phyloP scores from a whole-genome alignment of 2,888 invertebrate genomes.

The Ectemnius lituratus region DNA sequence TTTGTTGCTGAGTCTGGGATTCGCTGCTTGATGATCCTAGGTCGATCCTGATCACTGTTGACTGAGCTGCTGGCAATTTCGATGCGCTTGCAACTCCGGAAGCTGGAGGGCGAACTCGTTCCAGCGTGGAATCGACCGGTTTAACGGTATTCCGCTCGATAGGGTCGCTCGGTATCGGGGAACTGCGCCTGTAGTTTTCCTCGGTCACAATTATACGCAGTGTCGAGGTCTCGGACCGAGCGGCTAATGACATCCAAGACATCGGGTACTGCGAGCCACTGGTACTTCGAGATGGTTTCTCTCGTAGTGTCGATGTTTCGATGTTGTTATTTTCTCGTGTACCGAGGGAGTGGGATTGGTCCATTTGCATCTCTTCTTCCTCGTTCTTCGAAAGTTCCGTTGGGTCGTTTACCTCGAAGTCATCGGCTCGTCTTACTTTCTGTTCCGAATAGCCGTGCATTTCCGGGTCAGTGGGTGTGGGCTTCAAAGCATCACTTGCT shows the following conservation, averaged over 20 bases:
- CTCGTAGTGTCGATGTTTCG: conserved; percentile 40
- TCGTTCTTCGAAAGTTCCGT: neutral
- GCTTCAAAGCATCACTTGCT: neutral
- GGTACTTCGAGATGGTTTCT: conserved; percentile 34
- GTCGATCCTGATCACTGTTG: conserved; percentile 5
- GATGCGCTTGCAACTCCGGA: conserved; percentile 31
- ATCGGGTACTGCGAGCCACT: conserved; percentile 31
- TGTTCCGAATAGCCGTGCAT: conserved; percentile 36
- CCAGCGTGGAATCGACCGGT: conserved; percentile 46
- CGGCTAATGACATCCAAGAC: conserved; percentile 23
- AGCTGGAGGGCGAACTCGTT: conserved; percentile 38
- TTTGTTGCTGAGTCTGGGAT: conserved; percentile 32
- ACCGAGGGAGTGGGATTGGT: neutral
- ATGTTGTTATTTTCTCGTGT: conserved; percentile 48
- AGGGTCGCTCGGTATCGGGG: conserved; percentile 20
- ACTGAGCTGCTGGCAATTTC: neutral
- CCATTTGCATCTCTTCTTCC: conserved; percentile 5
- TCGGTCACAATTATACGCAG: conserved; percentile 65
- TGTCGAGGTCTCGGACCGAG: conserved; percentile 47
- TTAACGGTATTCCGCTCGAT: conserved; percentile 58
- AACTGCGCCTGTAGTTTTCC: conserved; percentile 26
- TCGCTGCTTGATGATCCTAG: conserved; percentile 1
- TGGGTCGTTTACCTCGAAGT: conserved; percentile 1
- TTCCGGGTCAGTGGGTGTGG: conserved; percentile 6
- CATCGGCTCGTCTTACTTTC: conserved; percentile 21